Base-by-base conservation (phyloP, 2,888 invertebrate genomes). In the Callyntrura guangdongensis region DNA sequence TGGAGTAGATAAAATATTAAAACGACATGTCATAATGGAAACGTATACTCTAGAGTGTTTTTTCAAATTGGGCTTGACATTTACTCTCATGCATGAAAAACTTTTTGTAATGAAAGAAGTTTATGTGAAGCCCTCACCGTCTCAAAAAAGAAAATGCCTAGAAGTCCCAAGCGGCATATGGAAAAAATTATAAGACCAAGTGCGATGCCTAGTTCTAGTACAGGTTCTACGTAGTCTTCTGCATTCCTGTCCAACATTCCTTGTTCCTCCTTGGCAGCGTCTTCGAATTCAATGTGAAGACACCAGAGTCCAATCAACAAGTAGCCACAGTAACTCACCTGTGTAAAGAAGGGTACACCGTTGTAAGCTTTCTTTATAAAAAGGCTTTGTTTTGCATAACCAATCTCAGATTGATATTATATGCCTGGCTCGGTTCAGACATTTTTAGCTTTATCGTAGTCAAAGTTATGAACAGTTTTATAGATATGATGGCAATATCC, bases 291-390 rank as follows among this genome's bases (percentile, higher is more conserved):
- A 17, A 88, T 88, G 72, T 82, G 82, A 25, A 88, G 72, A 27
- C 88, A 88, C 88, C 88, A 88, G 9, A 88, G 72, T 1, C 88
- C 88, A 72, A 88, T 82, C 82, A 88, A 59, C 88, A 88, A 82
- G 82, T 88, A 88, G 69, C 88, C 88, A 47, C 47, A 36, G 59
- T 88, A 88, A 72, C 88, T 88, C 17, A 82, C 82, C 88, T 81
- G 59, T 8, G 53, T 22, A 77, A 22, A 81, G 17, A 9, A 6
- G 14, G 22, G n/a, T n/a, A n/a, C n/a, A n/a, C n/a, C n/a, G n/a
- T n/a, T n/a, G n/a, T n/a, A n/a, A n/a, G n/a, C n/a, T n/a, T n/a
- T n/a, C n/a, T n/a, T n/a, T n/a, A n/a, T n/a, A n/a, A n/a, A n/a
- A n/a, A n/a, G n/a, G n/a, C n/a, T n/a, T n/a, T n/a, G n/a, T n/a